Percentiles rank a stretch among this genome's conserved stretches.
These are phyloP conservation scores for Aphidius gifuensis DNA, from an alignment of 1,140 invertebrate genomes.

Conservation along the genomic window DNA sequence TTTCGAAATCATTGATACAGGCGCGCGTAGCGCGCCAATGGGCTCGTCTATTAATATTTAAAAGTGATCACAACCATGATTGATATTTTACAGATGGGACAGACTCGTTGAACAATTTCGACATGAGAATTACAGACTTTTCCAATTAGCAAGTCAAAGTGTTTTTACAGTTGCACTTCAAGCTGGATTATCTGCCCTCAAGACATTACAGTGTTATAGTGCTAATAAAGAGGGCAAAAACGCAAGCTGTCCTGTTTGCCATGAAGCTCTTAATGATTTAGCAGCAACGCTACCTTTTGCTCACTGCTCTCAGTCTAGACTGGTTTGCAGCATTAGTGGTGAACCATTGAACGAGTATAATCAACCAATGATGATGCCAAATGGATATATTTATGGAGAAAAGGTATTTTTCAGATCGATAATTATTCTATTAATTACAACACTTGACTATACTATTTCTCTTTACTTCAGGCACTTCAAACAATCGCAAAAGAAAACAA, in stretches of 20 bases:
- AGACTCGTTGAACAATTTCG: slow-evolving; percentile 87
- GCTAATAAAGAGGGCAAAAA: slow-evolving; percentile 65
- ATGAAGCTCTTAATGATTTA: slow-evolving; percentile 81
- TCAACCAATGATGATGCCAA: slow-evolving; percentile 96
- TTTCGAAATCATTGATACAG: no score
- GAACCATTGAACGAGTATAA: slow-evolving; percentile 96
- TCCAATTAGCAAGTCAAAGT: slow-evolving; percentile 87
- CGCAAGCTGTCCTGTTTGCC: slow-evolving; percentile 91
- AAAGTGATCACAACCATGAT: background rate
- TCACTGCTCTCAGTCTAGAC: slow-evolving; percentile 91
- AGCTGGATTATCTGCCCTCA: slow-evolving; percentile 90
- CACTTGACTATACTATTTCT: background rate
- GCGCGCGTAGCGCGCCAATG: no score
- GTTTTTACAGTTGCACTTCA: slow-evolving; percentile 88
- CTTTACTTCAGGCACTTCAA: slow-evolving; percentile 67
- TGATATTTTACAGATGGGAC: slow-evolving; percentile 65
- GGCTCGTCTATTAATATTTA: no score
- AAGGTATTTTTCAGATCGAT: slow-evolving; percentile 62
- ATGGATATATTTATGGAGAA: slow-evolving; percentile 97
- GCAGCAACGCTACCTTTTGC: slow-evolving; percentile 87
- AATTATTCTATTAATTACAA: slow-evolving; percentile 12
- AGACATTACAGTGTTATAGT: slow-evolving; percentile 85
- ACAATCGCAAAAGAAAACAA: slow-evolving; percentile 86
- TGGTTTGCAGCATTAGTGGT: slow-evolving; percentile 90
- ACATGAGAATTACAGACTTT: slow-evolving; percentile 89